Evolutionary conservation across 2,888 invertebrate species (phyloP).

Genomic region (Pemphredon lugubris): DNA sequence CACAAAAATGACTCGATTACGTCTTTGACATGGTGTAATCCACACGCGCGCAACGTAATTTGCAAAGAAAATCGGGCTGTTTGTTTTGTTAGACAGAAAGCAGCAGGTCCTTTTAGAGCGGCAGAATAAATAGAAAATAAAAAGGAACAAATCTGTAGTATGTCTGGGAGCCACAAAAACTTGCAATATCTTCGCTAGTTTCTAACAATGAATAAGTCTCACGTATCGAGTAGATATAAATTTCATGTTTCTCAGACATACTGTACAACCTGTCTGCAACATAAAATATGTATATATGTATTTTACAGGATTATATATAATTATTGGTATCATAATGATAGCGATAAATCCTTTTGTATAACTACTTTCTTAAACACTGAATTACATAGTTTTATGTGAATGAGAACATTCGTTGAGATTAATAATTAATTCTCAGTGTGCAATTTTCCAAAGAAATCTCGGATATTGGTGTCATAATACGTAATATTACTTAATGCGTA

Average conservation of each 20-base stretch:
- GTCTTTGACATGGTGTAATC: conserved; percentile 54
- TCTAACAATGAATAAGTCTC: background rate
- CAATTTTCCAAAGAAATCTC: conserved; percentile 52
- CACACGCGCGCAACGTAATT: conserved; percentile 50
- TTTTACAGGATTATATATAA: conserved; percentile 71
- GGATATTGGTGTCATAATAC: too few species aligned
- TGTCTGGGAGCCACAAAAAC: conserved; percentile 48
- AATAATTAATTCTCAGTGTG: conserved; percentile 40
- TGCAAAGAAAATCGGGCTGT: conserved; percentile 50
- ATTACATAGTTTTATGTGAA: conserved; percentile 50
- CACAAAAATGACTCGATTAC: conserved; percentile 73
- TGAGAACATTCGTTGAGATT: conserved; percentile 43
- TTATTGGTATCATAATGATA: conserved; percentile 53
- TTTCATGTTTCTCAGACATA: conserved; percentile 53
- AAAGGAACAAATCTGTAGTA: conserved; percentile 44
- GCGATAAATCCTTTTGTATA: conserved; percentile 46
- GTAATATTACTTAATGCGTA: too few species aligned
- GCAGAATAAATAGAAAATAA: conserved; percentile 54
- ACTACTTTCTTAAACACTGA: conserved; percentile 51
- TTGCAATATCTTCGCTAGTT: background rate
- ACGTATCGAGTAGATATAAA: conserved; percentile 6
- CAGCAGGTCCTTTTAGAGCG: conserved; percentile 58
- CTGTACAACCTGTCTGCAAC: conserved; percentile 61
- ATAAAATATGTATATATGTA: conserved; percentile 72
- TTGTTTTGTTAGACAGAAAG: conserved; percentile 47